Conservation (phyloP, 2,113 vertebrate genomes). For the Ciconia stormi region DNA sequence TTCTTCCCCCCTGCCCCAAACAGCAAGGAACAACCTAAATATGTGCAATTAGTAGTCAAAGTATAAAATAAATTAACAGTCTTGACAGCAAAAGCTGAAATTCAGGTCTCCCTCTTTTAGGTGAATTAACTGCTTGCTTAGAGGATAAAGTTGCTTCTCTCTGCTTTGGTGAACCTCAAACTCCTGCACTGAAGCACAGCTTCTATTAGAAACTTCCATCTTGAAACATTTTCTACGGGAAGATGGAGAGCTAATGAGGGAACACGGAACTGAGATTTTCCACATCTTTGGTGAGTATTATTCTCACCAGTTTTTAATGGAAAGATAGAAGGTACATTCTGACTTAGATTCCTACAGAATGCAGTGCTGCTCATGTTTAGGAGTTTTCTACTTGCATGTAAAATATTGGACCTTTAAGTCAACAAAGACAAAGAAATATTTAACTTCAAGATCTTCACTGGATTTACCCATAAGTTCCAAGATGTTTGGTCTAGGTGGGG, state of each 20-base stretch:
- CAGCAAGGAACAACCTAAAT: background rate
- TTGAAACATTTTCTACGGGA: background rate
- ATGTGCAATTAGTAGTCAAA: background rate
- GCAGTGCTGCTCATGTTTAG: background rate
- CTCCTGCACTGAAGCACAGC: background rate
- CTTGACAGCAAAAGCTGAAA: background rate
- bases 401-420: background rate
- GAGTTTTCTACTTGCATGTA: background rate
- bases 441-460: background rate
- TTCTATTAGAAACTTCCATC: background rate
- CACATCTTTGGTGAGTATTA: background rate
- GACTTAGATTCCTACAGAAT: background rate
- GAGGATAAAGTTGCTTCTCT: background rate
- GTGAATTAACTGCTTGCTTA: background rate
- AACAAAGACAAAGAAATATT: background rate
- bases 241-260: background rate
- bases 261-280: background rate
- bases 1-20: rapidly evolving
- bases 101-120: background rate
- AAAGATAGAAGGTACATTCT: background rate
- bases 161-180: background rate
- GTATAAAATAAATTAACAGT: background rate
- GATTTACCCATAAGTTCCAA: background rate
- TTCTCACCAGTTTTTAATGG: background rate
- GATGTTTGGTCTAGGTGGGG: background rate